A percentile compares a stretch with the other conserved stretches of the same genome.
phyloP scores from a whole-genome alignment of 2,797 vertebrate genomes.

The Sebastes paucispinis region DNA sequence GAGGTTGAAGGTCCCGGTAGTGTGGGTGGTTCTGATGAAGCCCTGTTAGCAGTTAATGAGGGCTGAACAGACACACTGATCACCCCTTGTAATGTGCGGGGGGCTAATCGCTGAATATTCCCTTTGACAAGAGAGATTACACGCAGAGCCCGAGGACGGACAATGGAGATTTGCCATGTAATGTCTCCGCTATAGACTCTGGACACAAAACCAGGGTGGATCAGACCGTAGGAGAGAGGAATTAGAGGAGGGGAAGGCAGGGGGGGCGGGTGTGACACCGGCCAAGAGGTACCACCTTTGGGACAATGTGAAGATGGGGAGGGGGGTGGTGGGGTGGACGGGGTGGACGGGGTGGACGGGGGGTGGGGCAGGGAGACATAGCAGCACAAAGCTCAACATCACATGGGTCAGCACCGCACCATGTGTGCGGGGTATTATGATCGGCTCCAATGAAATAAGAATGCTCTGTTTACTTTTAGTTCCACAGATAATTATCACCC shows the following conservation, averaged over 20 bases:
- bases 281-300: constrained; percentile 64
- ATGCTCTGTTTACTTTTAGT: constrained; percentile 1
- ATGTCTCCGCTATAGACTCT: constrained; percentile 74
- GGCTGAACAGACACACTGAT: constrained; percentile 77
- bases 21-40: constrained; percentile 80
- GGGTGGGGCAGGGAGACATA: not conserved
- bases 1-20: constrained; percentile 78
- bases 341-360: not conserved
- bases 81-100: constrained; percentile 78
- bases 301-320: constrained; percentile 59
- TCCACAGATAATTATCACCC: not conserved
- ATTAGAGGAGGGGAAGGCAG: constrained; percentile 46
- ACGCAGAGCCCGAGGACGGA: constrained; percentile 61
- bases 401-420: constrained; percentile 21
- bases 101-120: constrained; percentile 82
- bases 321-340: not conserved
- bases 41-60: constrained; percentile 78
- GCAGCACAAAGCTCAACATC: constrained; percentile 46
- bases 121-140: constrained; percentile 81
- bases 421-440: constrained; percentile 7
- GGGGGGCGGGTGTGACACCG: constrained; percentile 50
- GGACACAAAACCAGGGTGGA: constrained; percentile 65
- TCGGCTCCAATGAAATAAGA: not conserved
- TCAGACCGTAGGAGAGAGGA: constrained; percentile 67
- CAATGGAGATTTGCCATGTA: constrained; percentile 79